A percentile compares a stretch with the other conserved stretches of the same genome.
phyloP scores from a whole-genome alignment of 2,113 vertebrate species.

The Nibea albiflora region DNA sequence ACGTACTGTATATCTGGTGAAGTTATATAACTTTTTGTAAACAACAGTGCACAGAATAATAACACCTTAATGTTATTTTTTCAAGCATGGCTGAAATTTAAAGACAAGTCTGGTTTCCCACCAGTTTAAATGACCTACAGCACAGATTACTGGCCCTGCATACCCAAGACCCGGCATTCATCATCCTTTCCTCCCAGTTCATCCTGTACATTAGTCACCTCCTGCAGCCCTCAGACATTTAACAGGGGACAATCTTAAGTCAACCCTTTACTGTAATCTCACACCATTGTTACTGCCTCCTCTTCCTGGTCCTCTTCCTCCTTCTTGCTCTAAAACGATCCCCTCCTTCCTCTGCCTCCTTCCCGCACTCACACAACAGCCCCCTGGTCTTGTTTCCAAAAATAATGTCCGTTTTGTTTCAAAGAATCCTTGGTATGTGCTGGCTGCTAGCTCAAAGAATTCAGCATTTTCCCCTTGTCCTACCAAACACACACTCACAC shows the following conservation, averaged over 20 bases:
- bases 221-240: slow-evolving; percentile 6
- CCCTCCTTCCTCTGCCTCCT: slow-evolving; percentile 40
- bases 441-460: slow-evolving; percentile 72
- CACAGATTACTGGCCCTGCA: neutral
- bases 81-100: neutral
- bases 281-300: neutral
- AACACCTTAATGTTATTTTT: neutral
- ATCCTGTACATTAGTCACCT: slow-evolving; percentile 12
- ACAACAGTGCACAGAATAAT: neutral
- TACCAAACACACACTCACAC: slow-evolving; percentile 15
- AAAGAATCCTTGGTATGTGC: slow-evolving; percentile 82
- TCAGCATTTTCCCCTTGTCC: slow-evolving; percentile 56
- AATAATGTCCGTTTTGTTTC: slow-evolving; percentile 84
- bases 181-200: slow-evolving; percentile 10
- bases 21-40: neutral
- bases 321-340: slow-evolving; percentile 21
- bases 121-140: neutral
- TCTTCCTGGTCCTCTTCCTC: slow-evolving; percentile 9
- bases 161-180: neutral
- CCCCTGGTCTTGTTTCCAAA: slow-evolving; percentile 74
- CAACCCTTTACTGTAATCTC: slow-evolving; percentile 9
- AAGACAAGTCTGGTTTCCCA: neutral
- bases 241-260: neutral
- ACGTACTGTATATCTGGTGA: neutral
- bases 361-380: slow-evolving; percentile 56